phyloP scores from a whole-genome alignment of 2,113 vertebrate genomes.

The Tympanuchus pallidicinctus region DNA sequence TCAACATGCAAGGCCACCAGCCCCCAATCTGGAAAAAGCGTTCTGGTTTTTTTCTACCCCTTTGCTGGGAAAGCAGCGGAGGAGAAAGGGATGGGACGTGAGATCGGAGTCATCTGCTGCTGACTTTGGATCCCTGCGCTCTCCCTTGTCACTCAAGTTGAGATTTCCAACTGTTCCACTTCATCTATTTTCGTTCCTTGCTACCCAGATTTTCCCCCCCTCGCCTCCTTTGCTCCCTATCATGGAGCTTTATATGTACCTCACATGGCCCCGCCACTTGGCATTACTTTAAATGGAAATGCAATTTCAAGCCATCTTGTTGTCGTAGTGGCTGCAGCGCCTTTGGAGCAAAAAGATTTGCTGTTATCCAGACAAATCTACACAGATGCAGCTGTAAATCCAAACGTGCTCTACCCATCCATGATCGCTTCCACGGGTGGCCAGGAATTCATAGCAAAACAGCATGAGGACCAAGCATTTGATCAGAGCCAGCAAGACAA shows the following conservation, averaged over 20 bases:
- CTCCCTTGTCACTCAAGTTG: constrained; percentile 57
- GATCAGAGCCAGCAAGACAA: neutral
- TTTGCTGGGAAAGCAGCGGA: constrained; percentile 44
- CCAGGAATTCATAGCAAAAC: constrained; percentile 39
- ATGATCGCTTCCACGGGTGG: constrained; percentile 21
- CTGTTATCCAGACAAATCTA: constrained; percentile 58
- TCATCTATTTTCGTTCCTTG: constrained; percentile 67
- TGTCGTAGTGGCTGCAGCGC: neutral
- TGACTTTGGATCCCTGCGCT: constrained; percentile 56
- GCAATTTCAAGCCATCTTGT: constrained; percentile 51
- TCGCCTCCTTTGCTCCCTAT: constrained; percentile 47
- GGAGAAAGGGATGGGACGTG: constrained; percentile 36
- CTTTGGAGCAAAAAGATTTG: constrained; percentile 47
- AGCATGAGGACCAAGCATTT: neutral
- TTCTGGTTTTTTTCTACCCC: constrained; percentile 54
- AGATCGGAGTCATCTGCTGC: constrained; percentile 70
- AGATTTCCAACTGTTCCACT: constrained; percentile 57
- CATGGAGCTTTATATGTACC: constrained; percentile 23
- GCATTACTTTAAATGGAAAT: constrained; percentile 71
- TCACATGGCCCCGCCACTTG: constrained; percentile 10
- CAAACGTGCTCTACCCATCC: neutral
- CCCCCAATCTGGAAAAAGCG: constrained; percentile 82
- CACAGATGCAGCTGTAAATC: constrained; percentile 22
- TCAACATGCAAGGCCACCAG: constrained; percentile 82
- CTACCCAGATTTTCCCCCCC: constrained; percentile 36